phyloP scores from a whole-genome alignment of 2,797 vertebrate genomes.

The Bradypodion ventrale region DNA sequence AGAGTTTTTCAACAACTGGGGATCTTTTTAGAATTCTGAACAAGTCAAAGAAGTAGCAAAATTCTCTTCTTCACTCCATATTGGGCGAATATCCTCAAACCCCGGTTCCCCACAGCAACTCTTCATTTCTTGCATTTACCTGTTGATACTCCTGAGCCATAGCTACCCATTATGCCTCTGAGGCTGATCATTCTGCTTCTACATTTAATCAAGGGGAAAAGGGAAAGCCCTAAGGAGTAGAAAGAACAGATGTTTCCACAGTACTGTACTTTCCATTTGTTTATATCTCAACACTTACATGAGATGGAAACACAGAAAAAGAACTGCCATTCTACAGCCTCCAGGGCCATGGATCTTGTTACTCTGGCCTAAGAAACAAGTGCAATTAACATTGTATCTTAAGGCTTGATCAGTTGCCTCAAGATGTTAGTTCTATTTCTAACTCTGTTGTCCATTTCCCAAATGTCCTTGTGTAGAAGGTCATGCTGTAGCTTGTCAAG shows the following conservation, averaged over 20 bases:
- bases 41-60: not conserved
- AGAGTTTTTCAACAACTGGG: not conserved
- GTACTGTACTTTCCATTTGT: conserved; percentile 27
- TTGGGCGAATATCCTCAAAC: not conserved
- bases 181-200: not conserved
- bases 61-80: not conserved
- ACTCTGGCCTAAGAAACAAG: not conserved
- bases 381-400: conserved; percentile 13
- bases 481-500: not conserved
- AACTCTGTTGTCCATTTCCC: conserved; percentile 7
- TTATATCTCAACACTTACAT: conserved; percentile 8
- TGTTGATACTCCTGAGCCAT: not conserved
- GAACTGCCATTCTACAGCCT: conserved; percentile 3
- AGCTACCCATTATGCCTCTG: not conserved
- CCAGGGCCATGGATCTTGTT: conserved; percentile 13
- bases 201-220: not conserved
- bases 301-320: conserved; percentile 18
- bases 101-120: not conserved
- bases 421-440: conserved; percentile 22
- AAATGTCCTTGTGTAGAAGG: not conserved
- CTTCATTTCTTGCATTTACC: not conserved
- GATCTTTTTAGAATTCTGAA: not conserved
- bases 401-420: not conserved
- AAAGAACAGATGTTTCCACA: conserved; percentile 21
- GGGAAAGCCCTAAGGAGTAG: not conserved